Evolutionary conservation across 2,888 invertebrate genomes (phyloP).

Genomic region (Congeria kusceri): DNA sequence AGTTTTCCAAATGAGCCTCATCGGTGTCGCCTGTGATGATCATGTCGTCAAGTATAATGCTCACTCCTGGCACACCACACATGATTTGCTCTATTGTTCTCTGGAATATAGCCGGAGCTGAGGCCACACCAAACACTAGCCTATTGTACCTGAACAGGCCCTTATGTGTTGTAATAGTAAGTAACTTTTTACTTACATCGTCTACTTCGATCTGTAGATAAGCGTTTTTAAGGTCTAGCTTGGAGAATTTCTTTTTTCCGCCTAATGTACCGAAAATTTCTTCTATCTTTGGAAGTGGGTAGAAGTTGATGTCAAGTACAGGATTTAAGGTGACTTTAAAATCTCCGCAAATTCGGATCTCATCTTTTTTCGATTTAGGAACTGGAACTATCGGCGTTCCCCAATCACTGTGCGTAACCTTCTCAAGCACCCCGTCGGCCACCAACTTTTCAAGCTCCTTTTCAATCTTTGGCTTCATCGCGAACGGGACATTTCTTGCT

Average conservation of each 20-base stretch:
- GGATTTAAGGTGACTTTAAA: conserved; percentile 72
- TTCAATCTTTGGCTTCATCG: conserved; percentile 53
- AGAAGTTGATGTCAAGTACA: conserved; percentile 72
- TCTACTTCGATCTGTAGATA: conserved; percentile 62
- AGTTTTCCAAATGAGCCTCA: conserved; percentile 33
- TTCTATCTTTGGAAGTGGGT: conserved; percentile 69
- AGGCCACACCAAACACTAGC: conserved; percentile 65
- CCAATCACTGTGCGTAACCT: conserved; percentile 59
- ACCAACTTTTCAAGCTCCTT: conserved; percentile 50
- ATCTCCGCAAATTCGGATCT: conserved; percentile 72
- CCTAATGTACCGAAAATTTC: conserved; percentile 69
- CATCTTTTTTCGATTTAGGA: conserved; percentile 57
- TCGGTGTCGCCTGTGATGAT: conserved; percentile 39
- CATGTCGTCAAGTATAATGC: conserved; percentile 48
- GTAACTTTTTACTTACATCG: conserved; percentile 30
- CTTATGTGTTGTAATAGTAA: conserved; percentile 6
- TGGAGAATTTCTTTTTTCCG: conserved; percentile 60
- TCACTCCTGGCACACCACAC: conserved; percentile 52
- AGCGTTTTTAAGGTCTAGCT: conserved; percentile 71
- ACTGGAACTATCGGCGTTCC: conserved; percentile 69
- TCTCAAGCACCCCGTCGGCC: conserved; percentile 41
- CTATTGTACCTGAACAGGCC: conserved; percentile 67
- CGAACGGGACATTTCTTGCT: conserved; percentile 57
- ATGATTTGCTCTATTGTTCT: conserved; percentile 69
- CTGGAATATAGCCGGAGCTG: conserved; percentile 67